Conservation (phyloP, 2,797 vertebrate species). For the Mormyrus hasselquistii region DNA sequence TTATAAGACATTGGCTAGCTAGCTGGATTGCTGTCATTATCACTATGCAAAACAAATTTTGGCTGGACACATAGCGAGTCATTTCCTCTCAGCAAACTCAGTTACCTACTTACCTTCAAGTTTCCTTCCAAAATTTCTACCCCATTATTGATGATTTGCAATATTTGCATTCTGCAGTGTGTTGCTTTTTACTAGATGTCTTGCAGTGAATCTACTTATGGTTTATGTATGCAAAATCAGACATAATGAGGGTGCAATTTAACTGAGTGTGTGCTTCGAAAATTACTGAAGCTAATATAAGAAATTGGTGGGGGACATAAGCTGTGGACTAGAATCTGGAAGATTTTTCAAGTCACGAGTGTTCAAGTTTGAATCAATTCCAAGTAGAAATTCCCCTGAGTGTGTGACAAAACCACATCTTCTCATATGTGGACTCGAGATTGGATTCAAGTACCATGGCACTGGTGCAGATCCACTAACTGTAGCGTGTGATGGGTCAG, state of each 20-base stretch:
- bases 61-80: neutral
- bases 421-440: neutral
- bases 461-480: neutral
- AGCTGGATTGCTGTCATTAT: neutral
- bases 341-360: neutral
- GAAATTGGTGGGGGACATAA: neutral
- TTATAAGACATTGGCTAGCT: neutral
- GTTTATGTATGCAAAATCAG: neutral
- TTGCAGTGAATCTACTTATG: neutral
- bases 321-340: neutral
- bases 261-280: neutral
- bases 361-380: neutral
- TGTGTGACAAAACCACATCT: neutral
- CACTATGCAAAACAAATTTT: neutral
- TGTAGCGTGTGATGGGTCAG: neutral
- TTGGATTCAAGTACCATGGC: neutral
- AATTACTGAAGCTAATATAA: neutral
- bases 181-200: neutral
- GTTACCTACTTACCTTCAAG: neutral
- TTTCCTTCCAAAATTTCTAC: neutral
- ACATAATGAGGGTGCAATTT: neutral
- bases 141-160: neutral
- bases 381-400: neutral
- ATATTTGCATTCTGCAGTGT: neutral
- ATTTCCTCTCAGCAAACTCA: neutral